Evolutionary conservation across 1,140 invertebrate species (phyloP).

Genomic region (Scaptomyza graminum): DNA sequence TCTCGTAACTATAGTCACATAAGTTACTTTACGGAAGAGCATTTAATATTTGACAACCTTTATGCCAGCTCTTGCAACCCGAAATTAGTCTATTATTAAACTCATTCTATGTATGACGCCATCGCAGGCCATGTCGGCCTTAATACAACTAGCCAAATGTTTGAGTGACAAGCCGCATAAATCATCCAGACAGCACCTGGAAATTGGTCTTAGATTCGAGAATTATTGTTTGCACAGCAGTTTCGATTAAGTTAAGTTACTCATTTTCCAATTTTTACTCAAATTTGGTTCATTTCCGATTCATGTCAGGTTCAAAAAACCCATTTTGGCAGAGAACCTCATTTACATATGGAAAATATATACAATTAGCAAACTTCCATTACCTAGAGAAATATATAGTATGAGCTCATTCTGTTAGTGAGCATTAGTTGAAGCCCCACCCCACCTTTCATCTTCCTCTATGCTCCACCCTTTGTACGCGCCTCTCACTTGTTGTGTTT

Average conservation of each 20-base stretch:
- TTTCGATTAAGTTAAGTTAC: conserved; percentile 7
- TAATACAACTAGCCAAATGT: conserved; percentile 45
- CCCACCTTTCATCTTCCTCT: not conserved
- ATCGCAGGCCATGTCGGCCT: conserved; percentile 43
- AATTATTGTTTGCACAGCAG: conserved; percentile 12
- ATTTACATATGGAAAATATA: conserved; percentile 41
- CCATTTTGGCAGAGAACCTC: conserved; percentile 35
- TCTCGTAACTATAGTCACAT: too few species aligned
- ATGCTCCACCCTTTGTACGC: not conserved
- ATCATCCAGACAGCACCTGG: conserved; percentile 53
- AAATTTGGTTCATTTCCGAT: conserved; percentile 42
- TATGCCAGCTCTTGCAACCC: not conserved
- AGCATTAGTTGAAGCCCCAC: conserved; percentile 18
- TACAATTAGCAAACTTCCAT: conserved; percentile 27
- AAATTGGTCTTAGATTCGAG: not conserved
- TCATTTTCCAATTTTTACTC: not conserved
- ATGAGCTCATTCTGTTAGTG: conserved; percentile 58
- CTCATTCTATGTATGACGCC: conserved; percentile 56
- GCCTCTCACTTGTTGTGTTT: conserved; percentile 71
- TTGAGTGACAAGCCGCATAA: conserved; percentile 58
- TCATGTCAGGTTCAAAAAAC: conserved; percentile 56
- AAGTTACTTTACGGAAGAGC: not conserved
- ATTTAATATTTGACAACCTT: not conserved
- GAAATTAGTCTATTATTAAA: not conserved
- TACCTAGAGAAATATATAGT: not conserved